Evolutionary conservation across 2,113 vertebrate species (phyloP), one percentile per base, ranked within the genome.

Genomic region (Phycodurus eques): DNA sequence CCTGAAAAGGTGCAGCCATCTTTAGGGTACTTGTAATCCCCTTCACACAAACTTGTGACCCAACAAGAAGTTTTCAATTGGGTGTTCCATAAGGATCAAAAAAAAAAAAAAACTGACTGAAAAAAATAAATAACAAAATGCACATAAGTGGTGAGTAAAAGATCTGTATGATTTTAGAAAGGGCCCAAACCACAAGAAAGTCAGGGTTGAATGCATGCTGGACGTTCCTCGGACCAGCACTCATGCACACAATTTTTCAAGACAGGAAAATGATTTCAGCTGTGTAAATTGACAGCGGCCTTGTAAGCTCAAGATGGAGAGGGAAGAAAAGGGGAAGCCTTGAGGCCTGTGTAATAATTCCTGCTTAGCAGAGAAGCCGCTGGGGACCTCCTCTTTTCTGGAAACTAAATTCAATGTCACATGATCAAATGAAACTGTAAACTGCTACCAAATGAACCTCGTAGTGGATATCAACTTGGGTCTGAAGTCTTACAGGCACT

Each of bases 281-380:
- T 83, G 91, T 90, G 77, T 82, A 89, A 92, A 86, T 87, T 87
- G 73, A 78, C 90, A 87, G 85, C 62, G 88, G 88, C 90, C 92
- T 90, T 91, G 89, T 88, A 87, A 61, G 80, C 75, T 74, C 72
- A 79, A 88, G 83, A 89, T 77, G 71, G 83, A 85, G 76, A 83
- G 77, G 67, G 87, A 76, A 75, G 79, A 60, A 68, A 71, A 71
- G 66, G 72, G 85, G 73, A 78, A 79, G 82, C 74, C 75, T 80
- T 71, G 57, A 80, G 78, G 75, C 75, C 68, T 68, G 75, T 82
- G 73, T 85, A 87, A 88, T 83, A 83, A 88, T 75, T 83, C 71
- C 74, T 74, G 81, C 74, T 88, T 67, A n/a, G 70, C 47, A 70
- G 71, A 81, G 66, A 72, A 76, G 78, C 72, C 74, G 35, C 76